phyloP scores from a whole-genome alignment of 2,888 invertebrate species.

The Nematopogon swammerdamellus region DNA sequence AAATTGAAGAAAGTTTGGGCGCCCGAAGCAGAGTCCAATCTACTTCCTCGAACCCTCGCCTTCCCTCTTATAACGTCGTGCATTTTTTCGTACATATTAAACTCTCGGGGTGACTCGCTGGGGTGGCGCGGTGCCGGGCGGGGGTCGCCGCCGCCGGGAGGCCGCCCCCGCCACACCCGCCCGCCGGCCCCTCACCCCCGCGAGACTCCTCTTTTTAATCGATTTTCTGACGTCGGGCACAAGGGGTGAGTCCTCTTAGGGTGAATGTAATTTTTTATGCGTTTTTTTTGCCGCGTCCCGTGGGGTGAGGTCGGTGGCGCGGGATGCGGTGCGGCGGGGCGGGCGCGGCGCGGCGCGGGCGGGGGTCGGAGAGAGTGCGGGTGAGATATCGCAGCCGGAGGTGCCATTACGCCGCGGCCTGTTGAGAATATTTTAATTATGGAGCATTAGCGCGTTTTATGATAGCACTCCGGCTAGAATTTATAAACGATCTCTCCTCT shows the following conservation, averaged over 20 bases:
- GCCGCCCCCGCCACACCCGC: conserved; percentile 23
- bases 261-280: conserved; percentile 61
- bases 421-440: conserved; percentile 61
- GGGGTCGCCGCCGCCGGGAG: not conserved
- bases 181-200: conserved; percentile 28
- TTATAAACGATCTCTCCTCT: conserved; percentile 52
- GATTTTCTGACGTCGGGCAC: conserved; percentile 46
- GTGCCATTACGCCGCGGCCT: conserved; percentile 59
- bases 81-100: conserved; percentile 59
- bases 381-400: conserved; percentile 36
- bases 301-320: conserved; percentile 19
- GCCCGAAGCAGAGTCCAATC: conserved; percentile 14
- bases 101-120: conserved; percentile 18
- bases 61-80: conserved; percentile 49
- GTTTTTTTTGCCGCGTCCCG: conserved; percentile 42
- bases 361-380: too few species aligned
- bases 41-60: conserved; percentile 28
- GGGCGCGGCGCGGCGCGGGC: not conserved
- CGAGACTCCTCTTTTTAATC: conserved; percentile 55
- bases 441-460: conserved; percentile 58
- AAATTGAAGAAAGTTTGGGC: conserved; percentile 51
- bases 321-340: conserved; percentile 9
- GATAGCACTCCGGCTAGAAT: conserved; percentile 50
- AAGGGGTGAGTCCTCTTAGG: conserved; percentile 56
- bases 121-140: not conserved